These are phyloP conservation scores for Mesorhabditis sp. DNA, from an alignment of 2,888 invertebrate species.

Conservation along the genomic window DNA sequence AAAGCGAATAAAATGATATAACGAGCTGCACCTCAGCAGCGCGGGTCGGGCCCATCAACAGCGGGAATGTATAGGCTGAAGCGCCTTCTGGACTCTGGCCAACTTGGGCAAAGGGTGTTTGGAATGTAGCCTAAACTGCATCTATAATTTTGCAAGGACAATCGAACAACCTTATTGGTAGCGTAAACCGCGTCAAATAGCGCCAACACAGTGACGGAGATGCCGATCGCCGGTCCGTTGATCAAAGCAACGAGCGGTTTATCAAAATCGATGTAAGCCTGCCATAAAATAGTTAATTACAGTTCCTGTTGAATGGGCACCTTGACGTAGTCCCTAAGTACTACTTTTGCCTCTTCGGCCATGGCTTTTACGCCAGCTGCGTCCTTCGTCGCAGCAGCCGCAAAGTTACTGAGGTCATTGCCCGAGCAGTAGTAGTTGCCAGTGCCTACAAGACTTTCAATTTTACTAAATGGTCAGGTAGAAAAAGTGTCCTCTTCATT, in stretches of 20 bases:
- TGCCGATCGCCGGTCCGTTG: constrained; percentile 90
- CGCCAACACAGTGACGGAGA: constrained; percentile 78
- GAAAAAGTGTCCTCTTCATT: neutral
- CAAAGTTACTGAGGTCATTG: constrained; percentile 70
- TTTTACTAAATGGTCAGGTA: neutral
- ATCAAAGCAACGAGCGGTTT: constrained; percentile 82
- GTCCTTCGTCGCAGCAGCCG: constrained; percentile 33
- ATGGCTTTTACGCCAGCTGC: constrained; percentile 27
- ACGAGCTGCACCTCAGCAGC: constrained; percentile 57
- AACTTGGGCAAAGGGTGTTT: constrained; percentile 79
- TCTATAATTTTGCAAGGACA: neutral
- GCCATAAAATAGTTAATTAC: neutral
- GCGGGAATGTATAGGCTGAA: constrained; percentile 80
- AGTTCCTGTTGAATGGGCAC: constrained; percentile 10
- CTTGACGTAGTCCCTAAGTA: constrained; percentile 47
- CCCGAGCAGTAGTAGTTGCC: constrained; percentile 82
- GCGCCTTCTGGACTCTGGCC: constrained; percentile 86
- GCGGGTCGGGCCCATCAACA: constrained; percentile 77
- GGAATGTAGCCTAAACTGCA: constrained; percentile 73
- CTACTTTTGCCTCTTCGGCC: constrained; percentile 38
- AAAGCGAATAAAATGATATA: constrained; percentile 21
- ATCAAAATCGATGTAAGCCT: constrained; percentile 77
- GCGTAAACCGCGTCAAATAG: constrained; percentile 85
- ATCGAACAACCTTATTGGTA: constrained; percentile 66
- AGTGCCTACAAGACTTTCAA: constrained; percentile 48